These are phyloP conservation scores for Mobula birostris DNA, from an alignment of 2,113 vertebrate species.

Conservation along the genomic window DNA sequence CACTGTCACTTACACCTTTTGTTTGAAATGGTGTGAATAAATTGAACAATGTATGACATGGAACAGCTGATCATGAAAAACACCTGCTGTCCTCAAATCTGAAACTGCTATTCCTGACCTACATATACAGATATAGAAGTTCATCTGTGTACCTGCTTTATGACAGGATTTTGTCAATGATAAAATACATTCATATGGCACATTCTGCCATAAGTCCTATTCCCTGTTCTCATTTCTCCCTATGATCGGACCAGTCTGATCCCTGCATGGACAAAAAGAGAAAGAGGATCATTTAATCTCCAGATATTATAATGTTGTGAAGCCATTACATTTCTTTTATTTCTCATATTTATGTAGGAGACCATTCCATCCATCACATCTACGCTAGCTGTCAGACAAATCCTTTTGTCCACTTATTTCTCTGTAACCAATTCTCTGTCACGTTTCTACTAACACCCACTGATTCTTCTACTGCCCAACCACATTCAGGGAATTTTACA, in stretches of 20 bases:
- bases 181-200: not conserved
- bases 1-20: not conserved
- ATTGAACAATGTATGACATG: not conserved
- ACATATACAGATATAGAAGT: not conserved
- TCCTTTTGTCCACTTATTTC: too few species aligned
- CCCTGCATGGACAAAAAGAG: not conserved
- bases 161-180: not conserved
- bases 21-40: not conserved
- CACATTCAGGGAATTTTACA: too few species aligned
- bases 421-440: too few species aligned
- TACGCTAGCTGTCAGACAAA: too few species aligned
- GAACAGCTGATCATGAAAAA: not conserved
- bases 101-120: not conserved
- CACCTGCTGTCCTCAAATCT: constrained; percentile 11
- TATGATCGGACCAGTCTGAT: not conserved
- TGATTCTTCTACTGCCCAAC: too few species aligned
- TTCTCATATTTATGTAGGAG: too few species aligned
- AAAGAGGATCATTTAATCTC: not conserved
- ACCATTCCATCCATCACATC: too few species aligned
- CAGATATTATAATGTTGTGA: not conserved
- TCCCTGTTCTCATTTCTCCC: not conserved
- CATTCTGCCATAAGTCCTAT: not conserved
- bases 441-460: too few species aligned
- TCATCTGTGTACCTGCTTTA: constrained; percentile 8
- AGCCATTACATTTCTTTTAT: not conserved